These are phyloP conservation scores for Melipona quadrifasciata DNA, from an alignment of 1,140 invertebrate genomes.

Conservation along the genomic window DNA sequence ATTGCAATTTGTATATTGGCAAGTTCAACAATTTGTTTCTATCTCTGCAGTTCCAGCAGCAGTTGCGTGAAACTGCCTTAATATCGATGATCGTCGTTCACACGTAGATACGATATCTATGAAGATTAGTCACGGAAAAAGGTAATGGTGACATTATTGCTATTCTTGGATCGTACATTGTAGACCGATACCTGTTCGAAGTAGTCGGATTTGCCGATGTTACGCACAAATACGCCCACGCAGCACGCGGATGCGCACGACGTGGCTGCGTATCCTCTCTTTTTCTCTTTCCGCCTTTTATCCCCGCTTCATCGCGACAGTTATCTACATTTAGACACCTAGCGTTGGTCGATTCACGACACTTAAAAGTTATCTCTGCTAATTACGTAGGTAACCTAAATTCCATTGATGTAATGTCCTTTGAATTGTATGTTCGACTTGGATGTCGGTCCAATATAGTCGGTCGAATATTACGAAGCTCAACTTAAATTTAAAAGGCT, in stretches of 20 bases:
- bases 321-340: constrained; percentile 52
- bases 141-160: constrained; percentile 57
- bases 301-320: neutral
- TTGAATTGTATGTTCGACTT: neutral
- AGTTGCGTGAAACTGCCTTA: neutral
- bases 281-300: neutral
- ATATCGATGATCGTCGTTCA: neutral
- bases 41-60: neutral
- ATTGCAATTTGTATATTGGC: neutral
- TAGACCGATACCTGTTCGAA: constrained; percentile 54
- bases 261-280: constrained; percentile 4
- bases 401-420: constrained; percentile 9
- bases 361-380: constrained; percentile 44
- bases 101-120: neutral
- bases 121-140: constrained; percentile 46
- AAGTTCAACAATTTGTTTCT: neutral
- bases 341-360: constrained; percentile 29
- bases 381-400: constrained; percentile 44
- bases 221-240: constrained; percentile 37
- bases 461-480: neutral
- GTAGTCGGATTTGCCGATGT: constrained; percentile 42
- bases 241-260: constrained; percentile 13
- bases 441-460: neutral
- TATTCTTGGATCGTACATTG: constrained; percentile 53
- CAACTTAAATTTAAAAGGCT: neutral